Conservation (phyloP, 2,113 vertebrate species). For the Neotoma lepida region DNA sequence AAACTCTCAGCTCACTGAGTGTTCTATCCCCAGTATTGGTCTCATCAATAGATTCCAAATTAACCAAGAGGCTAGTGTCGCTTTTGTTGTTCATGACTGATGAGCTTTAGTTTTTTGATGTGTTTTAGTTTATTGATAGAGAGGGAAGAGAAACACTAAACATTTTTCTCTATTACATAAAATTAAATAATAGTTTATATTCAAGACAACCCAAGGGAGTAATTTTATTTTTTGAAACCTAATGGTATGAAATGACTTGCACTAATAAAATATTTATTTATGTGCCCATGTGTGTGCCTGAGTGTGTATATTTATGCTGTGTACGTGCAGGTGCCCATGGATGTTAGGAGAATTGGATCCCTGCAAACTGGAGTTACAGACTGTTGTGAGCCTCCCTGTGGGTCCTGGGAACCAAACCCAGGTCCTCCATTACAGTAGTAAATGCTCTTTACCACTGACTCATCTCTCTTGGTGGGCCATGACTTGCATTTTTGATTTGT, state of each 20-base stretch:
- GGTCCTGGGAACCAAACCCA: not conserved
- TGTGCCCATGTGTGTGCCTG: not conserved
- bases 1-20: not conserved
- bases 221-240: not conserved
- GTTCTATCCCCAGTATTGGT: not conserved
- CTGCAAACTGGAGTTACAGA: not conserved
- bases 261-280: not conserved
- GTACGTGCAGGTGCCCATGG: too few relatives aligned
- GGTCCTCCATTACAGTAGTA: not conserved
- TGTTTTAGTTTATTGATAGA: conserved; percentile 1
- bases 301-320: not conserved
- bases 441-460: not conserved
- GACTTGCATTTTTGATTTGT: not conserved
- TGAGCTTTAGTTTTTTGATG: not conserved
- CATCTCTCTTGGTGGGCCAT: not conserved
- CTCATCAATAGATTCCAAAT: not conserved
- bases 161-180: not conserved
- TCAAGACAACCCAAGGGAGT: not conserved
- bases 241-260: not conserved
- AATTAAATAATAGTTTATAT: not conserved
- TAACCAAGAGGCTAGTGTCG: not conserved
- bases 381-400: too few relatives aligned
- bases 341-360: not conserved
- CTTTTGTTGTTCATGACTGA: not conserved
- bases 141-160: not conserved